Evolutionary conservation across 2,113 vertebrate genomes (phyloP).

Genomic region (Heterochromis multidens): DNA sequence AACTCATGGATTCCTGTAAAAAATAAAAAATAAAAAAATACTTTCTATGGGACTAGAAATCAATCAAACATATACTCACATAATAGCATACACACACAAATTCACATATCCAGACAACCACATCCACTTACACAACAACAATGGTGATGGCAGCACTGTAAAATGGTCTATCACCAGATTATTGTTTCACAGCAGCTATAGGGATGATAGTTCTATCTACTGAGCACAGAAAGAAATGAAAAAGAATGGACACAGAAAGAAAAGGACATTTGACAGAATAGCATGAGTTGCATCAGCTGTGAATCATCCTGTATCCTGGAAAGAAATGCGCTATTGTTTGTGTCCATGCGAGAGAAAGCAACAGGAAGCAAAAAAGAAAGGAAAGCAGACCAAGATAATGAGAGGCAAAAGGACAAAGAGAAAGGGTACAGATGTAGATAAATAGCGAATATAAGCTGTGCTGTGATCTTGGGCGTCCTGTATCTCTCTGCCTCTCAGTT

Average conservation of each 20-base stretch:
- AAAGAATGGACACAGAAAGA: background rate
- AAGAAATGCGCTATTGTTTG: background rate
- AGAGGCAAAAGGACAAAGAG: background rate
- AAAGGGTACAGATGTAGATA: background rate
- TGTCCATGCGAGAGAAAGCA: background rate
- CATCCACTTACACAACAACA: background rate
- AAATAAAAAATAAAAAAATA: too few relatives aligned
- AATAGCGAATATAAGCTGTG: background rate
- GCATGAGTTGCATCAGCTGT: constrained; percentile 2
- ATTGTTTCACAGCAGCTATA: background rate
- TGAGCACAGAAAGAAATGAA: background rate
- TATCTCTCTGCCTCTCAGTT: background rate
- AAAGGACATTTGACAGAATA: background rate
- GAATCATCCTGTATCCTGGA: constrained; percentile 15
- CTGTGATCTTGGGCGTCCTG: background rate
- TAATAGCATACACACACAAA: background rate
- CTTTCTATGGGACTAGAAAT: constrained; percentile 4
- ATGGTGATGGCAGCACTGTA: background rate
- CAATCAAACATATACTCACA: background rate
- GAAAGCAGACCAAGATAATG: background rate
- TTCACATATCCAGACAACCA: background rate
- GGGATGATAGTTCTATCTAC: background rate
- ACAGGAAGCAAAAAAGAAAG: background rate
- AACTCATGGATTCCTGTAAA: constrained; percentile 26
- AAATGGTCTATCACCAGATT: constrained; percentile 14